Conservation (phyloP, 2,113 vertebrate species). For the Pseudorasbora parva region DNA sequence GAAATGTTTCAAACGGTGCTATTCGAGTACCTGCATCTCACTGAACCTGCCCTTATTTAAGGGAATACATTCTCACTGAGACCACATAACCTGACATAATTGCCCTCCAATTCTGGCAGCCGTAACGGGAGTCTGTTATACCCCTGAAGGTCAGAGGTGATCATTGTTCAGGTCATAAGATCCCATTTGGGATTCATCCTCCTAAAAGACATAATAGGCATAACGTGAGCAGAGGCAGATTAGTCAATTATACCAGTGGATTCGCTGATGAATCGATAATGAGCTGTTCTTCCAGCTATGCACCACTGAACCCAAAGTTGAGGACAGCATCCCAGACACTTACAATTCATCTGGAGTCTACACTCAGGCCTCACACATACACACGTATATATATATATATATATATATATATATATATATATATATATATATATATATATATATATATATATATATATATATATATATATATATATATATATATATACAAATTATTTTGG, state of each 20-base stretch:
- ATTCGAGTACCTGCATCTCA: no score
- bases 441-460: no score
- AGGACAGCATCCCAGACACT: conserved; percentile 57
- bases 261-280: conserved; percentile 66
- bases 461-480: no score
- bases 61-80: neutral
- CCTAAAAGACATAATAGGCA: conserved; percentile 41
- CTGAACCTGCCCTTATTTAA: neutral
- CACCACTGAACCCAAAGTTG: conserved; percentile 53
- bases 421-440: no score
- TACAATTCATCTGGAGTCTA: neutral
- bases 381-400: no score
- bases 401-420: no score
- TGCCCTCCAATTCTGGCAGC: neutral
- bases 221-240: conserved; percentile 45
- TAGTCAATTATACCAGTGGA: conserved; percentile 59
- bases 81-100: neutral
- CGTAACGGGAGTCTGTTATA: neutral
- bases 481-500: no score
- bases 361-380: no score
- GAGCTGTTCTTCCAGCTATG: conserved; percentile 57
- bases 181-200: neutral
- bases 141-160: conserved; percentile 18
- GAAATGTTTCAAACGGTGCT: neutral
- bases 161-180: conserved; percentile 10